These are phyloP conservation scores for Battus philenor DNA, from an alignment of 1,140 invertebrate species.

Conservation along the genomic window DNA sequence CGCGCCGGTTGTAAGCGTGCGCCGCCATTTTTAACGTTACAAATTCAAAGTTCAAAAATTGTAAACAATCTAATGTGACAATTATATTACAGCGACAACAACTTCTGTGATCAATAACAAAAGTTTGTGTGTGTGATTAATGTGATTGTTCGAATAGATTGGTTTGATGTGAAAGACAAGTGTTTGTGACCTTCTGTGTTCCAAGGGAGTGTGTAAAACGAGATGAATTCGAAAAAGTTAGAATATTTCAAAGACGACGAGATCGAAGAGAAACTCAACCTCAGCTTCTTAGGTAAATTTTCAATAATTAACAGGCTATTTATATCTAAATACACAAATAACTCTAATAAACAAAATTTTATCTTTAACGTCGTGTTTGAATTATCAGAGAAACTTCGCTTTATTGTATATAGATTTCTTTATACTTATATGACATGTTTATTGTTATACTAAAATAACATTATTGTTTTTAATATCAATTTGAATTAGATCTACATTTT, in stretches of 20 bases:
- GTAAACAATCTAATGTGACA: slow-evolving; percentile 11
- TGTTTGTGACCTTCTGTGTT: slow-evolving; percentile 46
- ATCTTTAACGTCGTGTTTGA: background rate
- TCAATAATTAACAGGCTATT: no score
- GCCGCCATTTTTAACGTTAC: slow-evolving; percentile 36
- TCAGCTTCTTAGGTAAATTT: slow-evolving; percentile 70
- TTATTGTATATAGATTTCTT: no score
- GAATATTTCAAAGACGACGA: slow-evolving; percentile 65
- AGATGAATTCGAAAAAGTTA: slow-evolving; percentile 73
- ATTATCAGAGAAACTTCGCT: background rate
- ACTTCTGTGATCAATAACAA: slow-evolving; percentile 22
- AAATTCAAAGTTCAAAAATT: slow-evolving; percentile 38
- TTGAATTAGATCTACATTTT: no score
- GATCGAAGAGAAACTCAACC: slow-evolving; percentile 64
- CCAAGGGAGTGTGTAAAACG: slow-evolving; percentile 33
- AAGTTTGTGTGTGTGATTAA: slow-evolving; percentile 24
- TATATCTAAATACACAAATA: background rate
- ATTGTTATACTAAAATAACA: no score
- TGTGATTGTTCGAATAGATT: slow-evolving; percentile 27
- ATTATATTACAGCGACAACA: slow-evolving; percentile 28
- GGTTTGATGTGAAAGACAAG: slow-evolving; percentile 37
- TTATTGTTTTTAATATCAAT: no score
- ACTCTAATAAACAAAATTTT: background rate
- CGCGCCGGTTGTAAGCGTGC: slow-evolving; percentile 43
- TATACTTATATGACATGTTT: no score